A percentile compares a stretch with the other conserved stretches of the same genome.
Conservation (phyloP, 2,888 invertebrate species). For the Microplitis manilae region DNA sequence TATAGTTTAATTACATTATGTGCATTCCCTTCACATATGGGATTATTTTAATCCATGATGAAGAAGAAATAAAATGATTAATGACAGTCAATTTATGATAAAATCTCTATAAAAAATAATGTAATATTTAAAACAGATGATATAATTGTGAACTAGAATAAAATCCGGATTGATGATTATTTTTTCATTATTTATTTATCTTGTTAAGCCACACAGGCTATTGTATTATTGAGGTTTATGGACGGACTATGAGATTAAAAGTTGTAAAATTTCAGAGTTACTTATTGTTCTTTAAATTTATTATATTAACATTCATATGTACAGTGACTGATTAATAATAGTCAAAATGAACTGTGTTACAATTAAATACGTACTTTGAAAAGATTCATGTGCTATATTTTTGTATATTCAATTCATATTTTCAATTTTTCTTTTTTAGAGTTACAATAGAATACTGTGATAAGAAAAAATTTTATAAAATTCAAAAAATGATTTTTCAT, state of each 20-base stretch:
- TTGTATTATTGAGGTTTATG: slow-evolving; percentile 45
- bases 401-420: not conserved
- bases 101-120: not conserved
- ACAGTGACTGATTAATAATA: slow-evolving; percentile 28
- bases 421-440: not conserved
- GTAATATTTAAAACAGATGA: slow-evolving; percentile 34
- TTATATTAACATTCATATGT: slow-evolving; percentile 39
- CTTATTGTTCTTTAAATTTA: slow-evolving; percentile 14
- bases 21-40: not conserved
- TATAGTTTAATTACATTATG: not conserved
- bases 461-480: not conserved
- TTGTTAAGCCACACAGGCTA: not conserved
- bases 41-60: not conserved
- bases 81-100: slow-evolving; percentile 1
- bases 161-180: not conserved
- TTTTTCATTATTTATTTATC: not conserved
- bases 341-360: not conserved
- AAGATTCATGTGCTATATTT: not conserved
- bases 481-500: not conserved
- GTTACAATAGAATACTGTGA: not conserved
- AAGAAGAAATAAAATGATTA: not conserved
- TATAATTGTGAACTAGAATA: slow-evolving; percentile 24
- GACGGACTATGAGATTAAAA: slow-evolving; percentile 52
- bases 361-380: not conserved
- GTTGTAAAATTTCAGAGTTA: slow-evolving; percentile 35